Base-by-base conservation (phyloP, 2,113 vertebrate species). In the Percopsis transmontana region DNA sequence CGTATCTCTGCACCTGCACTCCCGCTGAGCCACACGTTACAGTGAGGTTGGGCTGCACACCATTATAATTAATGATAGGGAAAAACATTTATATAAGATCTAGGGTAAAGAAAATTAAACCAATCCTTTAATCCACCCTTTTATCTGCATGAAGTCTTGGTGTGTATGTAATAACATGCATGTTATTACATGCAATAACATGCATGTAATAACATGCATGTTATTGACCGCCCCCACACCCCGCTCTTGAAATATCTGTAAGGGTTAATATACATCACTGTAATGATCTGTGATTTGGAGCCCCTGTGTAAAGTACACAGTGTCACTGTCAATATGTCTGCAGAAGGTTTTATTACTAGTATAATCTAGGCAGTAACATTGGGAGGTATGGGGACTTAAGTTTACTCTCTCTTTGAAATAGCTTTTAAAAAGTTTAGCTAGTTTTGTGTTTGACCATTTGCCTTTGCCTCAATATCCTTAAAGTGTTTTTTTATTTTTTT, bases 321-420 rank as follows among this genome's bases (percentile, higher is more conserved):
- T 82, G 71, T 77, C 81, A 72, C 76, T 75, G 81, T 77, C 69
- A 80, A 82, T 85, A 74, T 74, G 73, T 79, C 70, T 72, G 58
- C 55, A 63, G n/a, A 71, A 40, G 16, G 20, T 80, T 88, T 79
- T 84, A 80, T 66, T 62, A 51, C 56, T 40, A 50, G 63, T 68
- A 65, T 44, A 42, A 68, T 66, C 70, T 64, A 70, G 62, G 56
- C 74, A 76, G 67, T 68, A 73, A 68, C 45, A 66, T 42, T 62
- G 38, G 66, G 73, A 63, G 59, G 44, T 47, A 27, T 69, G 68
- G 9, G 77, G 57, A 70, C 51, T 72, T 55, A 19, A 33, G 7
- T 70, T 60, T 66, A 62, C 47, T 39, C 55, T 60, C 66, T 38
- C 15, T 80, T 76, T 77, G 47, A 79, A 64, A 70, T 55, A 76